Conservation (phyloP, 2,113 vertebrate species). For the Myodes glareolus region DNA sequence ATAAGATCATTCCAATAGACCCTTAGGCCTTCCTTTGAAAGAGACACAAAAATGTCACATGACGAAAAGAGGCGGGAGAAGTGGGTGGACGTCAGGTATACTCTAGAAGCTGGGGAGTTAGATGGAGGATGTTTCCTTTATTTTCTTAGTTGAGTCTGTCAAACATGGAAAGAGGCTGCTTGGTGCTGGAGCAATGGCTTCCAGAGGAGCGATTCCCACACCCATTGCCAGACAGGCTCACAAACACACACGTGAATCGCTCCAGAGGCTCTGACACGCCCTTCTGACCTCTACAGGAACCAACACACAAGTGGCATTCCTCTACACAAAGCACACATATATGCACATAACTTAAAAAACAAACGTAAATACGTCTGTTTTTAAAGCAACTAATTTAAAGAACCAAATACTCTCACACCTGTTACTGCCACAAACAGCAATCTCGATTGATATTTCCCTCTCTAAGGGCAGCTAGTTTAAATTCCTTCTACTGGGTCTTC, state of each 20-base stretch:
- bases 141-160: not conserved
- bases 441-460: not conserved
- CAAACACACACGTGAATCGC: not conserved
- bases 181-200: not conserved
- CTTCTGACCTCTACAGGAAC: not conserved
- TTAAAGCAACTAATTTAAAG: not conserved
- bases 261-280: not conserved
- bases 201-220: too few relatives aligned
- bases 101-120: not conserved
- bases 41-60: not conserved
- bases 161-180: not conserved
- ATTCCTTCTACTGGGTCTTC: not conserved
- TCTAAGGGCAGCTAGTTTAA: not conserved
- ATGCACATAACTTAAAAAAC: not conserved
- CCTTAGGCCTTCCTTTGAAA: conserved; percentile 23
- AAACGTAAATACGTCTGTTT: not conserved
- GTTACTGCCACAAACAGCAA: not conserved
- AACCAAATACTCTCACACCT: not conserved
- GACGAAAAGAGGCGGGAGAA: not conserved
- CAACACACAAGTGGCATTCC: not conserved
- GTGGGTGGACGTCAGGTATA: not conserved
- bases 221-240: not conserved
- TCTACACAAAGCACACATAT: not conserved
- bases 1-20: conserved; percentile 42
- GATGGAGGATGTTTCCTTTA: not conserved